A percentile compares a stretch with the other conserved stretches of the same genome.
These are phyloP conservation scores for Otolemur garnettii DNA, from an alignment of 2,113 vertebrate species.

Conservation along the genomic window DNA sequence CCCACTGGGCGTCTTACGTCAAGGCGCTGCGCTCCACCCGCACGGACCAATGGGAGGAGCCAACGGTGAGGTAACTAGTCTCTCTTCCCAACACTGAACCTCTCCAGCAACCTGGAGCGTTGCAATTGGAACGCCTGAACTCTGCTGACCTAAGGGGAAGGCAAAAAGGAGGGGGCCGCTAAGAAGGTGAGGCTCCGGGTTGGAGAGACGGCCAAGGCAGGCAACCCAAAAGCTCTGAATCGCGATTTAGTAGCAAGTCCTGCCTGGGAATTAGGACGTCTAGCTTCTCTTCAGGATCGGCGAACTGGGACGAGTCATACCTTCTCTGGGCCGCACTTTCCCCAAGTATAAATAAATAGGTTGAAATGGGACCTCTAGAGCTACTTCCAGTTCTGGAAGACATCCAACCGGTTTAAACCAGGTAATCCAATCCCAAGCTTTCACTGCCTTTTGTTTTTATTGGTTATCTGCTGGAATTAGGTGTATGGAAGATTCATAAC, in stretches of 20 bases:
- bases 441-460: slow-evolving; percentile 5
- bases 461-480: slow-evolving; percentile 21
- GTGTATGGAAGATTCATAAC: not conserved
- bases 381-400: not conserved
- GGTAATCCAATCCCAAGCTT: not conserved
- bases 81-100: rapidly evolving
- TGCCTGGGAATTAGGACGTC: slow-evolving; percentile 5
- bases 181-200: not conserved
- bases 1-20: slow-evolving; percentile 74
- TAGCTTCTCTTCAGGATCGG: not conserved
- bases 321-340: slow-evolving; percentile 3
- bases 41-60: slow-evolving; percentile 74
- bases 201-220: not conserved
- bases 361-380: slow-evolving; percentile 41
- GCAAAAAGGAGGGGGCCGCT: not conserved
- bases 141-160: not conserved
- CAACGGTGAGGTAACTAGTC: slow-evolving; percentile 63
- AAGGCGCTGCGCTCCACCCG: slow-evolving; percentile 63
- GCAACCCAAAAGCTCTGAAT: not conserved
- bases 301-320: not conserved
- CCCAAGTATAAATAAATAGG: slow-evolving; percentile 20
- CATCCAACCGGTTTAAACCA: slow-evolving; percentile 5
- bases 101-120: not conserved
- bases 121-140: not conserved
- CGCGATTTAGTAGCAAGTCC: not conserved